These are phyloP conservation scores for Ornithorhynchus anatinus DNA, from an alignment of 2,113 vertebrate species.

Conservation along the genomic window DNA sequence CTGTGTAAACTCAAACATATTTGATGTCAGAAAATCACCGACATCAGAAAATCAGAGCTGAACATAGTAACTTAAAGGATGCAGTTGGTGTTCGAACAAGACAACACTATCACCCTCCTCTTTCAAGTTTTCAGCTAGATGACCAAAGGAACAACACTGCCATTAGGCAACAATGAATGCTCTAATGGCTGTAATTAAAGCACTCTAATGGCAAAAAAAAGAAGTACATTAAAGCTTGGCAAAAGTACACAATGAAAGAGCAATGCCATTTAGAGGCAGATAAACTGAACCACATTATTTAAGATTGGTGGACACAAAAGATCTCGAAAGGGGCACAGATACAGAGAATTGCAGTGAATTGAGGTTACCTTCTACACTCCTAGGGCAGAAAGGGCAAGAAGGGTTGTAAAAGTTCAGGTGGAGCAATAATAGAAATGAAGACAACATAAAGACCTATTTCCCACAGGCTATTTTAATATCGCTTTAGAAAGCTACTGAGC, in stretches of 20 bases:
- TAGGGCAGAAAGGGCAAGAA: neutral
- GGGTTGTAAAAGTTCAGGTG: neutral
- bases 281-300: neutral
- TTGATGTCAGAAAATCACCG: too few species aligned
- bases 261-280: neutral
- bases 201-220: constrained; percentile 18
- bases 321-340: neutral
- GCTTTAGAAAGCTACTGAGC: neutral
- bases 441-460: neutral
- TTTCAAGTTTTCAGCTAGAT: constrained; percentile 4
- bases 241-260: neutral
- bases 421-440: neutral
- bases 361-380: neutral
- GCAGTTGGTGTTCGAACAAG: neutral
- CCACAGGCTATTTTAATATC: neutral
- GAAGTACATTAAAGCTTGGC: constrained; percentile 18
- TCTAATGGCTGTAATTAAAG: constrained; percentile 40
- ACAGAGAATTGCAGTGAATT: neutral
- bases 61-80: neutral
- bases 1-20: too few species aligned
- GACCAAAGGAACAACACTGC: constrained; percentile 15
- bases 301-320: neutral
- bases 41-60: too few species aligned
- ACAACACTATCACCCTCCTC: neutral
- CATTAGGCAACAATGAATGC: neutral